A percentile compares a stretch with the other conserved stretches of the same genome.
These are phyloP conservation scores for Heteromyza rotundicornis DNA, from an alignment of 2,888 invertebrate genomes.

Conservation along the genomic window DNA sequence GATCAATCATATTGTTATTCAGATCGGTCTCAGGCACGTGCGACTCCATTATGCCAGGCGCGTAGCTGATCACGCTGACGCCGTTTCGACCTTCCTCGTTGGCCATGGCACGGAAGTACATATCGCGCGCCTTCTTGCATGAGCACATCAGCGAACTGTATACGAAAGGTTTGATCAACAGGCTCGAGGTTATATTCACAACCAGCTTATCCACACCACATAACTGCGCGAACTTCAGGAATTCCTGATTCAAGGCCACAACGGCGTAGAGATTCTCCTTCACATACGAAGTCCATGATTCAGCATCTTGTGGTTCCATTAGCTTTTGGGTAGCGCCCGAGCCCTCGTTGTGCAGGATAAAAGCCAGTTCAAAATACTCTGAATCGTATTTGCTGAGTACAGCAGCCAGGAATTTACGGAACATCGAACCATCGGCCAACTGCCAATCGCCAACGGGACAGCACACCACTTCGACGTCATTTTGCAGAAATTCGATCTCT, in stretches of 20 bases:
- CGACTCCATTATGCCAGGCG: conserved; percentile 47
- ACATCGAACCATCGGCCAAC: conserved; percentile 23
- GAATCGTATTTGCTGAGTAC: conserved; percentile 21
- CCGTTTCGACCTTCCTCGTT: conserved; percentile 39
- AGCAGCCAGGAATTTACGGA: conserved; percentile 33
- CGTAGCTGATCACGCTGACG: conserved; percentile 52
- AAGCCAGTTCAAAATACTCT: conserved; percentile 44
- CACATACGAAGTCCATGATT: conserved; percentile 47
- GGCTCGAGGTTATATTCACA: conserved; percentile 52
- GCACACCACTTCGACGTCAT: conserved; percentile 64
- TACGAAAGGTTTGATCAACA: conserved; percentile 47
- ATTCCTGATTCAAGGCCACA: conserved; percentile 52
- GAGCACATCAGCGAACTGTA: conserved; percentile 50
- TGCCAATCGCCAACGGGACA: conserved; percentile 38
- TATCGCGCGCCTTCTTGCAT: conserved; percentile 54
- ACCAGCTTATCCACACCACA: conserved; percentile 41
- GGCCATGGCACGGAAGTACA: conserved; percentile 59
- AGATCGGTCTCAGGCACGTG: conserved; percentile 44
- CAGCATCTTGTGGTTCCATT: conserved; percentile 46
- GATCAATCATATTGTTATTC: conserved; percentile 48
- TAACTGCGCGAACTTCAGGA: conserved; percentile 36
- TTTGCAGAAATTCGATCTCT: conserved; percentile 59
- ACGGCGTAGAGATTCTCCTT: conserved; percentile 47
- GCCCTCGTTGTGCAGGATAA: conserved; percentile 55
- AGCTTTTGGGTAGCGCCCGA: conserved; percentile 45